Conservation (phyloP, 2,888 invertebrate species). For the Drepana falcataria region DNA sequence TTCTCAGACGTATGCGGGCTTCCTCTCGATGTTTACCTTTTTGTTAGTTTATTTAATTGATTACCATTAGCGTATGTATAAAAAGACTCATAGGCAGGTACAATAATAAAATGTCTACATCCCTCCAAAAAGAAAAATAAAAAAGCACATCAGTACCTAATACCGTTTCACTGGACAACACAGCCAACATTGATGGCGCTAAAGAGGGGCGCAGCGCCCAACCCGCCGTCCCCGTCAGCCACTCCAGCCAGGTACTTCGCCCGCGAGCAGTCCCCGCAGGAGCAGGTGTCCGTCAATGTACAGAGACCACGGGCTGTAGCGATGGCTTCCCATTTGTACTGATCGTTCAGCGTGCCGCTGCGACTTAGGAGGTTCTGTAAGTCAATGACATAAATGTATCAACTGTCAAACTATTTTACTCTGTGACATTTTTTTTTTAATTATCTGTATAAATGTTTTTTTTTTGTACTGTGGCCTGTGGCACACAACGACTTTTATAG, state of each 20-base stretch:
- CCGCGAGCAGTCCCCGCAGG: conserved; percentile 51
- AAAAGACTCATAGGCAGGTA: no score
- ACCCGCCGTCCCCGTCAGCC: conserved; percentile 60
- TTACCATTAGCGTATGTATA: no score
- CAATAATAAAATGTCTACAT: no score
- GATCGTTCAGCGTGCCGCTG: conserved; percentile 56
- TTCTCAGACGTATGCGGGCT: no score
- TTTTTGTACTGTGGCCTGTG: no score
- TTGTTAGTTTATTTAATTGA: no score
- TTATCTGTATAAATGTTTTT: no score
- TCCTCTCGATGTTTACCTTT: no score
- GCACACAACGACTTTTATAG: no score
- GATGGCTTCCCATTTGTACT: conserved; percentile 71
- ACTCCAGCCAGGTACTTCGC: conserved; percentile 49
- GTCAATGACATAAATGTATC: neutral
- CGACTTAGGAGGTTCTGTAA: conserved; percentile 55
- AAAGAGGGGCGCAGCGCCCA: conserved; percentile 58
- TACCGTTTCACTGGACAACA: conserved; percentile 37
- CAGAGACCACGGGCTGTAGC: conserved; percentile 65
- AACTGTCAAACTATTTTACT: no score
- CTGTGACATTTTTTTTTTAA: no score
- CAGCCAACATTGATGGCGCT: conserved; percentile 58
- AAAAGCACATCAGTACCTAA: conserved; percentile 7
- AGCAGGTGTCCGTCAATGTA: conserved; percentile 60
- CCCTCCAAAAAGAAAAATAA: conserved; percentile 12